Base-by-base conservation (phyloP, 2,888 invertebrate species). In the Oxytorus armatus region DNA sequence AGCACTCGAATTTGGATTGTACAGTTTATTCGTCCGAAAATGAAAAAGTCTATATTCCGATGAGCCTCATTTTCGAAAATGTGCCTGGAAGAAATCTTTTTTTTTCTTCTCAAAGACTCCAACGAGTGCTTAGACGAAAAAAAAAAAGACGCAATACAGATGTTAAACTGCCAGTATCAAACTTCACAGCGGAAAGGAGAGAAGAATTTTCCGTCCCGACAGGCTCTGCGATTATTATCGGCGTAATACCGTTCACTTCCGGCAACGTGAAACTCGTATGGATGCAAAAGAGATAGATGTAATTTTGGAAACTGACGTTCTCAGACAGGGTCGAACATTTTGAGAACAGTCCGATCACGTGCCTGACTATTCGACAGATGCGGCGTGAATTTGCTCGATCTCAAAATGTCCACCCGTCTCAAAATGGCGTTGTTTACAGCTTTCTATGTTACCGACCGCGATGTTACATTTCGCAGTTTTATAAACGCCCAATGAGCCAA, bases 161-260 rank as follows among this genome's bases (percentile, higher is more conserved):
- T 1, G n/a, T 23, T 23, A 10, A 10, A 14, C n/a, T 11, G 4
- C 23, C 23, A 3, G 3, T 51, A 3, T 51, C 3, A 10, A 51
- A 36, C 10, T 36, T 51, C 0, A 2, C 2, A 2, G n/a, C n/a
- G 1, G 23, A 51, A 51, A 21, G 23, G 10, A 36, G 10, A 29
- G 5, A 29, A 29, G 5, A 3, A 29, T 29, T 3, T 29, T 36
- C 4, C 11, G 8, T 51, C n/a, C 23, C 11, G 2, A 51, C 11
- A 51, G 51, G 51, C 23, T 23, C 11, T 10, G 51, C 47, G 47
- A 47, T 47, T 47, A 47, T 47, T 47, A 36, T 7, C 21, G 21
- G 18, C 47, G 47, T 11, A 39, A 51, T n/a, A n/a, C n/a, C n/a
- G n/a, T n/a, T n/a, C n/a, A n/a, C n/a, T n/a, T n/a, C n/a, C n/a